Evolutionary conservation across 1,140 invertebrate species (phyloP).

Genomic region (Pristionchus pacificus): DNA sequence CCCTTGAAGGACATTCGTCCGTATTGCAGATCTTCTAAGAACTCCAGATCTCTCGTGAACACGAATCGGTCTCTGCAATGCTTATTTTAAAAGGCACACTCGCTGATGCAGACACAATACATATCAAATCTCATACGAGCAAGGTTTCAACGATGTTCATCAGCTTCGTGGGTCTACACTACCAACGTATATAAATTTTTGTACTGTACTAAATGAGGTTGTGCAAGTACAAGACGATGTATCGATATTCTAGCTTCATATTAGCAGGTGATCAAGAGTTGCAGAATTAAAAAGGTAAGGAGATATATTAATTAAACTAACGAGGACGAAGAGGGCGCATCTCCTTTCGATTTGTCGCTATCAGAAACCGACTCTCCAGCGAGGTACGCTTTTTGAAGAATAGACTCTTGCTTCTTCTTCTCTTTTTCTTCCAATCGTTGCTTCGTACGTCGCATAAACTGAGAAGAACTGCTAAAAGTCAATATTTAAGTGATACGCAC

Average conservation of each 20-base stretch:
- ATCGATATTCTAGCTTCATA: too few relatives aligned
- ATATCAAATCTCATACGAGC: too few relatives aligned
- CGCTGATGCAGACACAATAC: too few relatives aligned
- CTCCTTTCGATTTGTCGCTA: not conserved
- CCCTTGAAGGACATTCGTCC: conserved; percentile 18
- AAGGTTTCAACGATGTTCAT: too few relatives aligned
- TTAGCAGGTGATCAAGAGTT: not conserved
- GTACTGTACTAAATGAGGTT: too few relatives aligned
- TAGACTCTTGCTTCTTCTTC: not conserved
- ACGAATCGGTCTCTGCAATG: not conserved
- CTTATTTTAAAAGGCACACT: too few relatives aligned
- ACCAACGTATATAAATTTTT: too few relatives aligned
- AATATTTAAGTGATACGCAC: not conserved
- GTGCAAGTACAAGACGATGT: too few relatives aligned
- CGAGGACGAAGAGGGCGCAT: not conserved
- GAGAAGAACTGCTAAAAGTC: not conserved
- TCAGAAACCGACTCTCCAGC: not conserved
- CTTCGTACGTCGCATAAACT: conserved; percentile 11
- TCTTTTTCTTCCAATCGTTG: conserved; percentile 7
- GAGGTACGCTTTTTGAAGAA: not conserved
- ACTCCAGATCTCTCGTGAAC: conserved; percentile 4
- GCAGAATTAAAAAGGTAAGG: not conserved
- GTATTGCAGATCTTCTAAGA: conserved; percentile 7
- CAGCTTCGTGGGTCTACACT: too few relatives aligned
- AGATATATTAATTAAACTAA: not conserved